These are phyloP conservation scores for Sarcophaga subvicina DNA, from an alignment of 2,888 invertebrate species.

Conservation along the genomic window DNA sequence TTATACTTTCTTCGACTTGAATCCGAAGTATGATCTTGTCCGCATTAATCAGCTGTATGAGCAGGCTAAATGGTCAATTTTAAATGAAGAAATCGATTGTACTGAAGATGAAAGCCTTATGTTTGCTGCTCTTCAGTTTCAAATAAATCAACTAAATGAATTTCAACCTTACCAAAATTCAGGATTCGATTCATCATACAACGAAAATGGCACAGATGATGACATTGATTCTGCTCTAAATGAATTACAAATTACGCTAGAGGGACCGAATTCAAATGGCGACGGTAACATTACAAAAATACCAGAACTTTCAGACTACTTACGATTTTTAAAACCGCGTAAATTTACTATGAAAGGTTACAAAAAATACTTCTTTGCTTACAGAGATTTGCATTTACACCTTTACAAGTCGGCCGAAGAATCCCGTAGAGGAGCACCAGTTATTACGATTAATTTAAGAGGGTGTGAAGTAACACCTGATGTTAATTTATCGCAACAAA, in stretches of 20 bases:
- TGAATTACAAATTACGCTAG: constrained; percentile 95
- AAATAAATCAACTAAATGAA: constrained; percentile 90
- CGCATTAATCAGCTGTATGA: constrained; percentile 99
- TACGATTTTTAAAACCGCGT: constrained; percentile 97
- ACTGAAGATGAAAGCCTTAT: constrained; percentile 99
- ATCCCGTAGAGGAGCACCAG: constrained; percentile 86
- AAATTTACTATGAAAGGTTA: constrained; percentile 97
- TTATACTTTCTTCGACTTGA: constrained; percentile 98
- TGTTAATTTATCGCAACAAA: constrained; percentile 94
- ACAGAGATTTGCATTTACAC: constrained; percentile 94
- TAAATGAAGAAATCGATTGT: constrained; percentile 98
- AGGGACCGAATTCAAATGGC: constrained; percentile 87
- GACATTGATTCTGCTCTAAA: constrained; percentile 97
- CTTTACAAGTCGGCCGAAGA: constrained; percentile 93
- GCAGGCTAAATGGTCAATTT: constrained; percentile 98
- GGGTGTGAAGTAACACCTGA: constrained; percentile 99
- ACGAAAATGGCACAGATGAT: constrained; percentile 85
- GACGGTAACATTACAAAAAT: constrained; percentile 95
- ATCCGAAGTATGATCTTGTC: constrained; percentile 96
- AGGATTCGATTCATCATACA: constrained; percentile 72
- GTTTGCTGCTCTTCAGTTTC: constrained; percentile 97
- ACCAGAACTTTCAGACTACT: constrained; percentile 95
- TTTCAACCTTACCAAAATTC: constrained; percentile 82
- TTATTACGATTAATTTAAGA: constrained; percentile 90
- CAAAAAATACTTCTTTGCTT: constrained; percentile 97